phyloP scores from a whole-genome alignment of 2,113 vertebrate species.

The Nycticryphes semicollaris region DNA sequence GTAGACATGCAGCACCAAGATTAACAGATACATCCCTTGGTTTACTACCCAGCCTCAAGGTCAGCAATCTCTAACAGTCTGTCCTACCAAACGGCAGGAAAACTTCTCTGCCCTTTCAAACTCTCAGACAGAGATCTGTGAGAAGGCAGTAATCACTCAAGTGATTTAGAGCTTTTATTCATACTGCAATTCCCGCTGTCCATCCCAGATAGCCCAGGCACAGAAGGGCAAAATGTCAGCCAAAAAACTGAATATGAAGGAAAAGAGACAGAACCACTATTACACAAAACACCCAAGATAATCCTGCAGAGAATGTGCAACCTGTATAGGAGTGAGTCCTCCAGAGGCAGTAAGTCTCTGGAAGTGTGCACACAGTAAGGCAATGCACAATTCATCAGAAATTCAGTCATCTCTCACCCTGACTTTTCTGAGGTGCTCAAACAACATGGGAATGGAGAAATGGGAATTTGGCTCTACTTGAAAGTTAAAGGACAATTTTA shows the following conservation, averaged over 20 bases:
- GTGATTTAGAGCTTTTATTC: neutral
- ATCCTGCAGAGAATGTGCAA: neutral
- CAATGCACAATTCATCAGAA: neutral
- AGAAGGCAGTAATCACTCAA: neutral
- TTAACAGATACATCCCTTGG: neutral
- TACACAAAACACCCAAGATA: neutral
- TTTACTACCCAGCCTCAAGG: neutral
- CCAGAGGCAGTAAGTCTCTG: neutral
- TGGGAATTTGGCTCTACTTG: neutral
- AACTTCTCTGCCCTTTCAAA: neutral
- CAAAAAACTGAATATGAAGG: neutral
- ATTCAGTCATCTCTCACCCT: neutral
- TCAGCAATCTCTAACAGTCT: neutral
- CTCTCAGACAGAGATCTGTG: neutral
- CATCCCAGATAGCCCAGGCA: neutral
- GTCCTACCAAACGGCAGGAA: neutral
- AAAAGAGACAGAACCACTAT: neutral
- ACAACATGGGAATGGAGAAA: neutral
- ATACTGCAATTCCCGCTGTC: neutral
- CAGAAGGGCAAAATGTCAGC: neutral
- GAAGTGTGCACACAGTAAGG: neutral
- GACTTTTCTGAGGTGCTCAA: neutral
- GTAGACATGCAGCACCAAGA: neutral
- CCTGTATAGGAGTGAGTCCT: accelerated
- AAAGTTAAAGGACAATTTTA: neutral